Evolutionary conservation across 2,888 invertebrate species (phyloP).

Genomic region (Baronia brevicornis): DNA sequence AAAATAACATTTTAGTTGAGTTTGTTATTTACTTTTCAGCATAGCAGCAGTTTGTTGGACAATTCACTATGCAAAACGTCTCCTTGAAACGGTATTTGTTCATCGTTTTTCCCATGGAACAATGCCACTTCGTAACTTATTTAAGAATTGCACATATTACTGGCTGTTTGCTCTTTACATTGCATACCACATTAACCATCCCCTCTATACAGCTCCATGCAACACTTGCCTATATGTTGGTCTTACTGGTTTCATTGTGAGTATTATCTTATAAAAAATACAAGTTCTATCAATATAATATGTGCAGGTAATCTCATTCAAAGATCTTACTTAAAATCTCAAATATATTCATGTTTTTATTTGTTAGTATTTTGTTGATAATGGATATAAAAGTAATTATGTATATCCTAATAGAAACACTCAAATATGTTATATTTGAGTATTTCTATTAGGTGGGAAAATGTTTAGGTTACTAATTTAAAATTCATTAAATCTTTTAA

Average conservation of each 20-base stretch:
- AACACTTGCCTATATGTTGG: slow-evolving; percentile 78
- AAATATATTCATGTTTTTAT: no score
- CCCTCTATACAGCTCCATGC: slow-evolving; percentile 91
- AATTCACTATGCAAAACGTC: slow-evolving; percentile 93
- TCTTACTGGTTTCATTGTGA: slow-evolving; percentile 82
- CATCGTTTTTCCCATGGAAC: slow-evolving; percentile 99
- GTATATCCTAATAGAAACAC: no score
- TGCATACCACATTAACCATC: slow-evolving; percentile 97
- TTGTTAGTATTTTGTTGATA: no score
- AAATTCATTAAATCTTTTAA: no score
- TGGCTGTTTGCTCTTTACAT: slow-evolving; percentile 98
- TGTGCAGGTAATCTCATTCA: no score
- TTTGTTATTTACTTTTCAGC: slow-evolving; percentile 61
- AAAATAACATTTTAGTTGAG: slow-evolving; percentile 1
- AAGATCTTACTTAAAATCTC: no score
- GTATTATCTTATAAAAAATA: slow-evolving; percentile 38
- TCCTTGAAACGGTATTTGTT: slow-evolving; percentile 96
- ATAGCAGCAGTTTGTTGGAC: slow-evolving; percentile 92
- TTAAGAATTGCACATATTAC: slow-evolving; percentile 97
- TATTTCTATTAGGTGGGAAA: no score
- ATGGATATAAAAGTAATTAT: no score
- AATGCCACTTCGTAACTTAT: slow-evolving; percentile 97
- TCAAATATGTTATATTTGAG: no score
- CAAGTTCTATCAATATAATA: no score
- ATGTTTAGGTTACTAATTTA: no score